Conservation (phyloP, 2,888 invertebrate species). For the Hypercompe scribonia region DNA sequence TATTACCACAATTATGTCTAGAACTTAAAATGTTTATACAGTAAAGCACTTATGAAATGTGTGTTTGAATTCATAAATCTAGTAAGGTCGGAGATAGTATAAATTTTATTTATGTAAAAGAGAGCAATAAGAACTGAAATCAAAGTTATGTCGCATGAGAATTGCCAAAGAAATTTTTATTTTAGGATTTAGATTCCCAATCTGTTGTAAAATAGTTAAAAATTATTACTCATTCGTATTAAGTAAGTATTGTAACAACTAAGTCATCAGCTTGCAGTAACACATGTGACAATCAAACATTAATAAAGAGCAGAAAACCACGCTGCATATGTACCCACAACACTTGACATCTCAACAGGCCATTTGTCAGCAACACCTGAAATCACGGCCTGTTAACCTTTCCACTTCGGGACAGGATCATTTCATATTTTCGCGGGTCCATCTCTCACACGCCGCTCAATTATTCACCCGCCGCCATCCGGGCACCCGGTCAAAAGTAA, state of each 20-base stretch:
- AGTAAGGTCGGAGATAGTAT: too few relatives aligned
- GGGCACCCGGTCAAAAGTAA: conserved; percentile 76
- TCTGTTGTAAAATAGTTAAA: too few relatives aligned
- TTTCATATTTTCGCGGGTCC: conserved; percentile 81
- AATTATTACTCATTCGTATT: too few relatives aligned
- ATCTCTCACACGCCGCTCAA: conserved; percentile 78
- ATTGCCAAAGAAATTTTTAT: too few relatives aligned
- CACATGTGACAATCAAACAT: not conserved
- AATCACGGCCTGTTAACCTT: conserved; percentile 54
- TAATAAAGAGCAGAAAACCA: conserved; percentile 8
- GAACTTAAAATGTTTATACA: too few relatives aligned
- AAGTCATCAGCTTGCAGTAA: not conserved
- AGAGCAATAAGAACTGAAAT: too few relatives aligned
- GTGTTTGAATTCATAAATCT: too few relatives aligned
- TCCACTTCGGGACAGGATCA: conserved; percentile 71
- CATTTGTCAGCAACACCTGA: conserved; percentile 63
- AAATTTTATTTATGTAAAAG: too few relatives aligned
- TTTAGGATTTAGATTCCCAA: too few relatives aligned
- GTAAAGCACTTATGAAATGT: too few relatives aligned
- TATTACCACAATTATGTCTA: too few relatives aligned
- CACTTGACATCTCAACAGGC: conserved; percentile 51
- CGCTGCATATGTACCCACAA: conserved; percentile 34
- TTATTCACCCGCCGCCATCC: conserved; percentile 74
- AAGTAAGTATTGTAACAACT: not conserved
- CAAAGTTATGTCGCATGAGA: too few relatives aligned